Percentiles rank a stretch among this genome's conserved stretches.
phyloP scores from a whole-genome alignment of 2,113 vertebrate species.

The Pachyramphus minor region DNA sequence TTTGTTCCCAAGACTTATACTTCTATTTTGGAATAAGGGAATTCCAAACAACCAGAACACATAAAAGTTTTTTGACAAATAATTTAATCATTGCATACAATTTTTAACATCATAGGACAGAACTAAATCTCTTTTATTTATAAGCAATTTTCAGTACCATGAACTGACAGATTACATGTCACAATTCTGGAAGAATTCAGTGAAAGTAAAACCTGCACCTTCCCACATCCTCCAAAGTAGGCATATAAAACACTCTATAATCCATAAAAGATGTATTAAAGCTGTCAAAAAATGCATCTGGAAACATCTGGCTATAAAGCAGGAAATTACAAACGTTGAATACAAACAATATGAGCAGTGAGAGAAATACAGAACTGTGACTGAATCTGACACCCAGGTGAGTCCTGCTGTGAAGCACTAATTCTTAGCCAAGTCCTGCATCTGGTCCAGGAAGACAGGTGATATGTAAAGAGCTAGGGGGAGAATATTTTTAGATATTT shows the following conservation, averaged over 20 bases:
- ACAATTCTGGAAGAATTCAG: neutral
- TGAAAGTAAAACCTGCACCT: neutral
- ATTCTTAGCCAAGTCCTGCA: neutral
- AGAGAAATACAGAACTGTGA: neutral
- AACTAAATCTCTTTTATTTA: neutral
- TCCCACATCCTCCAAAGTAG: neutral
- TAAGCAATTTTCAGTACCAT: neutral
- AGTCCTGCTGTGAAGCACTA: neutral
- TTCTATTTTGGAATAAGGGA: neutral
- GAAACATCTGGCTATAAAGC: neutral
- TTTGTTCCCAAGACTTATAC: slow-evolving; percentile 14
- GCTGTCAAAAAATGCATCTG: neutral
- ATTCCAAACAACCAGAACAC: neutral
- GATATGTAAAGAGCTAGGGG: neutral
- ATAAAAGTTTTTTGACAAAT: neutral
- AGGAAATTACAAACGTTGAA: neutral
- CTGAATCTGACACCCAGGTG: neutral
- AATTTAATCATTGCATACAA: neutral
- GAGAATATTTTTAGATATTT: neutral
- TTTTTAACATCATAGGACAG: neutral
- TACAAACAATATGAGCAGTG: neutral
- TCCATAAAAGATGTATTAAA: neutral
- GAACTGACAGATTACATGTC: neutral
- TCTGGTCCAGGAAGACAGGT: neutral
- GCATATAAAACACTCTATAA: neutral